Base-by-base conservation (phyloP, 2,888 invertebrate genomes). In the Plagodis pulveraria region DNA sequence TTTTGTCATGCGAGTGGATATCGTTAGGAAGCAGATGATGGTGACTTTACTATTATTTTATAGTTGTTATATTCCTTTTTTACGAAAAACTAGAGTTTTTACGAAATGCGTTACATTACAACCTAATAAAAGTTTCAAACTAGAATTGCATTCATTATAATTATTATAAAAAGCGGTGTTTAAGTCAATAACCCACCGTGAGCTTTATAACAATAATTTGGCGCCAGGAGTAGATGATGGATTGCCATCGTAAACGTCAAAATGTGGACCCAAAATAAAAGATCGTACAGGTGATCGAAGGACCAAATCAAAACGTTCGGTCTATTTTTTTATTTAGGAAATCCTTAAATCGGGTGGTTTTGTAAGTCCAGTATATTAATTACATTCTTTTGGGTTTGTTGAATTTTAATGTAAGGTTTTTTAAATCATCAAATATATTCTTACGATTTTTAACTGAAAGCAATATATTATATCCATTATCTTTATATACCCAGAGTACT, bases 181-280 rank as follows among this genome's bases (percentile, higher is more conserved):
- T 71, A 76, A 78, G 76, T 73, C 76, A 75, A 78, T 73, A 81
- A 76, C 76, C 77, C 65, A 66, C 73, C 69, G 73, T 74, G 65
- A 67, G 69, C 71, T 74, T 74, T 73, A 84, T 78, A 78, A 81
- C 77, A 79, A 81, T 83, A 83, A 83, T 84, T 83, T 77, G 83
- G 78, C 78, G 78, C 78, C 80, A 74, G 67, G 65, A 72, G 68
- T 72, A 68, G 69, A 77, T 84, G 85, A 84, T 84, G 80, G 84
- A 86, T 86, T 69, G 79, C 74, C 77, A 64, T 83, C 82, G 79
- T 84, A 80, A 80, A 81, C 78, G 79, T 84, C 84, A 83, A 80
- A 79, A 74, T 76, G 72, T 74, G 73, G 72, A 66, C 65, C 72
- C 71, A 74, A 78, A 84, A 82, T 78, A 78, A 81, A 81, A 74